These are phyloP conservation scores for Notothenia rossii DNA, from an alignment of 2,113 vertebrate species.

Conservation along the genomic window DNA sequence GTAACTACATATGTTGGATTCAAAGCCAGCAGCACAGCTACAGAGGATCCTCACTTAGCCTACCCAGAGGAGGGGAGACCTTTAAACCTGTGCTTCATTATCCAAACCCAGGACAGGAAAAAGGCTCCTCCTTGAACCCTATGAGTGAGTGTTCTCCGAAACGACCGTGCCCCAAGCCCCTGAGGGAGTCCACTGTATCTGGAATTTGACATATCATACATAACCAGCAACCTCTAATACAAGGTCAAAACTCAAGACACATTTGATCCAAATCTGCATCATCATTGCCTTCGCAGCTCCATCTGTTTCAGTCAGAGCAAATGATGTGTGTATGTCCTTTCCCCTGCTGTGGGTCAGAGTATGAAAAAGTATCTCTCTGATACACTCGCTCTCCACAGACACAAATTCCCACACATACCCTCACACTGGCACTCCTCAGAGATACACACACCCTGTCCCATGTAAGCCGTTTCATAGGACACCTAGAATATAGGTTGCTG, in stretches of 20 bases:
- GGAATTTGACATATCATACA: conserved; percentile 32
- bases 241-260: conserved; percentile 38
- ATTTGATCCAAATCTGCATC: conserved; percentile 28
- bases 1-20: conserved; percentile 24
- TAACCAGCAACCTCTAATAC: conserved; percentile 14
- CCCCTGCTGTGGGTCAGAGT: conserved; percentile 40
- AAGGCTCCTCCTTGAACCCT: conserved; percentile 12
- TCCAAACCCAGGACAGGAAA: conserved; percentile 12
- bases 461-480: conserved; percentile 44
- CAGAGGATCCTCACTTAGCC: conserved; percentile 18
- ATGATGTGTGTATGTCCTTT: conserved; percentile 46
- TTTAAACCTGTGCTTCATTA: conserved; percentile 44
- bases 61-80: conserved; percentile 4
- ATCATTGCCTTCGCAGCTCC: conserved; percentile 11
- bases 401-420: conserved; percentile 32
- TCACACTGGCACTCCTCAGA: conserved; percentile 12
- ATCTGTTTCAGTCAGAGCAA: conserved; percentile 41
- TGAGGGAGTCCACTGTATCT: conserved; percentile 13
- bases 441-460: conserved; percentile 24
- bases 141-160: conserved; percentile 21
- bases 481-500: conserved; percentile 56
- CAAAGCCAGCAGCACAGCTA: conserved; percentile 19
- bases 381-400: conserved; percentile 17
- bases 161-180: neutral
- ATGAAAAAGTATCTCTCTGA: conserved; percentile 35